Evolutionary conservation across 2,797 vertebrate species (phyloP), one percentile per base, ranked within the genome.

Genomic region (Enteromius argenteus): DNA sequence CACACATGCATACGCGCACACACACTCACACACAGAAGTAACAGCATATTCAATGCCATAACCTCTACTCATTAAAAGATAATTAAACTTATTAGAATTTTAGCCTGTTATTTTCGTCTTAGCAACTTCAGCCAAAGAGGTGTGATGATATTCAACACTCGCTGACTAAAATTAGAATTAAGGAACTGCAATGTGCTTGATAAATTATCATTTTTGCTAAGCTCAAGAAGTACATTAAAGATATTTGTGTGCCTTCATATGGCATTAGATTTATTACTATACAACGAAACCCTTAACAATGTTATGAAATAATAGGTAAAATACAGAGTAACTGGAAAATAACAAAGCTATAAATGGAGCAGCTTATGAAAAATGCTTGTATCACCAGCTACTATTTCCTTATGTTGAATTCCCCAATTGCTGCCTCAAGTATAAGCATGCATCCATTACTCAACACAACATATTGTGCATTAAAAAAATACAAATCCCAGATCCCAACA

Each of bases 51-150:
- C 83, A 49, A 56, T 79, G 37, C 49, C 39, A 21, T 81, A 86
- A 86, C 85, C 79, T 82, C 78, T 81, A 74, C 83, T 90, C 86
- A 81, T 90, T 90, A 88, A 88, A 90, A 87, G 67, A 84, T 86
- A 86, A 89, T 89, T 89, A 88, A 81, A 73, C 71, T 88, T 53
- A 87, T 89, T 88, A 84, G 75, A 84, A 86, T 88, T 88, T 90
- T 71, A 80, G 85, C 75, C 81, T 32, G 79, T 87, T 85, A 79
- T 90, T 87, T 85, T 84, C 64, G 23, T 78, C 56, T 67, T 49
- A 60, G 72, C 81, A 49, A 80, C 75, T 86, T 60, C 8, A 86
- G 72, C 66, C 78, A 60, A 71, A 81, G 78, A 82, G 73, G 85
- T 89, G 89, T 15, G 69, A 87, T 39, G 46, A 62, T 83, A 58